phyloP scores from a whole-genome alignment of 2,888 invertebrate genomes.

The Eurois occulta region DNA sequence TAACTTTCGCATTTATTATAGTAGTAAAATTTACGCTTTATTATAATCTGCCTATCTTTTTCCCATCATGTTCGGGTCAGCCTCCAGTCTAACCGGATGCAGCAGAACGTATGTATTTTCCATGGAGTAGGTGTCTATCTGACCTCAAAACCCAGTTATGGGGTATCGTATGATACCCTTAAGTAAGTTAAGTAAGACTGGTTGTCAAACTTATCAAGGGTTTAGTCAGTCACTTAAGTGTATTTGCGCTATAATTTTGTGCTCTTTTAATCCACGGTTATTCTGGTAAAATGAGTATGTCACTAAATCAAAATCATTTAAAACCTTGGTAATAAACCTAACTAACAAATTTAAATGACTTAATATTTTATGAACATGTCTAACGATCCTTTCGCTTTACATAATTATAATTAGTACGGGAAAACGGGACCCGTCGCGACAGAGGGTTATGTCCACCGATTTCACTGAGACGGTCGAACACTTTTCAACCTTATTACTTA shows the following conservation, averaged over 20 bases:
- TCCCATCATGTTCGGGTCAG: neutral
- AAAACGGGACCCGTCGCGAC: constrained; percentile 60
- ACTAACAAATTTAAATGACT: constrained; percentile 73
- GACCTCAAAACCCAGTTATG: neutral
- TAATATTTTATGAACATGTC: constrained; percentile 76
- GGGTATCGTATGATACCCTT: too few species aligned
- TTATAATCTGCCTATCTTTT: neutral
- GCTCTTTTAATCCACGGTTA: neutral
- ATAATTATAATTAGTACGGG: constrained; percentile 80
- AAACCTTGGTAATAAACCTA: constrained; percentile 12
- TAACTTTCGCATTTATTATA: too few species aligned
- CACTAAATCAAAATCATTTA: neutral
- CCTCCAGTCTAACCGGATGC: neutral
- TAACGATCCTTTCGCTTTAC: constrained; percentile 67
- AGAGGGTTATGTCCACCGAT: constrained; percentile 67
- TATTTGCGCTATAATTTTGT: neutral
- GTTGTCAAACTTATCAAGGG: neutral
- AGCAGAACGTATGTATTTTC: neutral
- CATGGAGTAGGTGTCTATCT: neutral
- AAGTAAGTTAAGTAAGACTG: neutral
- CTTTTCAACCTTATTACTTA: too few species aligned
- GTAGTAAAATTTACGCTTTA: neutral
- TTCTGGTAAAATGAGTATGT: neutral
- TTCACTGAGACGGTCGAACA: too few species aligned
- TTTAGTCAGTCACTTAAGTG: neutral